phyloP scores from a whole-genome alignment of 2,797 vertebrate genomes.

The Natrix natrix region DNA sequence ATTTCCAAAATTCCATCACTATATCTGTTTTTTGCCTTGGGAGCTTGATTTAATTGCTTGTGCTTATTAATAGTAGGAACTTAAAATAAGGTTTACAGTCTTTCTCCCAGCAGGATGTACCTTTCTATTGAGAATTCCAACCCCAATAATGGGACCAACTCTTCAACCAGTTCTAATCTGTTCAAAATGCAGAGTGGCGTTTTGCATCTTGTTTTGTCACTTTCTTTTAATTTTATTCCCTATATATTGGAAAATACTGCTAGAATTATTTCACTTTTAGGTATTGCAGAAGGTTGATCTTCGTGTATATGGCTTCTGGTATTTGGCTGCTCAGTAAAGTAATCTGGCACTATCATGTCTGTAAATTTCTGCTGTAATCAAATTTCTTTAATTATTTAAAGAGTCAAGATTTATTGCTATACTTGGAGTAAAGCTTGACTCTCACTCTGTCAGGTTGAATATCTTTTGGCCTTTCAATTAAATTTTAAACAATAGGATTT shows the following conservation, averaged over 20 bases:
- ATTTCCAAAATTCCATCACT: background rate
- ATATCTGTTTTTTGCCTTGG: slow-evolving; percentile 40
- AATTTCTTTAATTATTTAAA: background rate
- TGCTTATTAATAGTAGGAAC: slow-evolving; percentile 56
- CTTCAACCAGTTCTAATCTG: slow-evolving; percentile 55
- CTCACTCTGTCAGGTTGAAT: background rate
- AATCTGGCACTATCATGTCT: background rate
- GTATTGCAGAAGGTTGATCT: background rate
- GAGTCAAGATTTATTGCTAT: background rate
- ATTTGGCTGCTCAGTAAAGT: background rate
- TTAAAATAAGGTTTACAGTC: slow-evolving; percentile 55
- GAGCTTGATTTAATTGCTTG: slow-evolving; percentile 54
- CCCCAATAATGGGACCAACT: slow-evolving; percentile 51
- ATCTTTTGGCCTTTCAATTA: background rate
- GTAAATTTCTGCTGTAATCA: background rate
- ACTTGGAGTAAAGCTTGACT: background rate
- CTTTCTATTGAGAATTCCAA: slow-evolving; percentile 52
- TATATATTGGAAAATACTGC: slow-evolving; percentile 54
- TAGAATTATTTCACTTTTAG: background rate
- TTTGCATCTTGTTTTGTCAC: slow-evolving; percentile 41
- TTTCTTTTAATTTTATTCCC: slow-evolving; percentile 49
- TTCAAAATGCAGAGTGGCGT: slow-evolving; percentile 47
- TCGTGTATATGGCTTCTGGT: background rate
- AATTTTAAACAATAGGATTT: background rate
- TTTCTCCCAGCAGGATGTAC: slow-evolving; percentile 63